phyloP scores from a whole-genome alignment of 2,797 vertebrate genomes.

The Takifugu rubripes region DNA sequence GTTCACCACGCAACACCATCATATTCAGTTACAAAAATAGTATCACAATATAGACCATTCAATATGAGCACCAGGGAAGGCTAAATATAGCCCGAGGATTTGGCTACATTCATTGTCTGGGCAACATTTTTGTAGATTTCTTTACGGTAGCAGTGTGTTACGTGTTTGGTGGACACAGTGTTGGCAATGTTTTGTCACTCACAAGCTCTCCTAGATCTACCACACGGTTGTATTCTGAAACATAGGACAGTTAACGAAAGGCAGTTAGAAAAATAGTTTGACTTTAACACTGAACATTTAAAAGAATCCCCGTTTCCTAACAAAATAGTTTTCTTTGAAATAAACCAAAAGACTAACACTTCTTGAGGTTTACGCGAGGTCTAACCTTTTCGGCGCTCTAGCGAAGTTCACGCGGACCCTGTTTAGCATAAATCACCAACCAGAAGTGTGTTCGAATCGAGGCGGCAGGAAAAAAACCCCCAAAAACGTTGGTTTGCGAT shows the following conservation, averaged over 20 bases:
- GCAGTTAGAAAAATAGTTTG: slow-evolving; percentile 72
- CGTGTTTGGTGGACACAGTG: slow-evolving; percentile 73
- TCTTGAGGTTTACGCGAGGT: slow-evolving; percentile 63
- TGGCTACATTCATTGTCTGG: slow-evolving; percentile 79
- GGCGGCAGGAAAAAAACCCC: not conserved
- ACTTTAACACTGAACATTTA: slow-evolving; percentile 64
- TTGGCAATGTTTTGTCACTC: slow-evolving; percentile 72
- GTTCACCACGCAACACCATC: slow-evolving; percentile 64
- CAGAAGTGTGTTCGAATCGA: slow-evolving; percentile 60
- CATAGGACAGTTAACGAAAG: slow-evolving; percentile 60
- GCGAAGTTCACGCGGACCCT: slow-evolving; percentile 46
- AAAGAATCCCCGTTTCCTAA: slow-evolving; percentile 62
- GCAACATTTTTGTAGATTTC: slow-evolving; percentile 42
- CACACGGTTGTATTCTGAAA: slow-evolving; percentile 62
- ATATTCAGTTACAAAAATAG: slow-evolving; percentile 77
- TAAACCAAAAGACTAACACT: slow-evolving; percentile 14
- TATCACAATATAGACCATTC: slow-evolving; percentile 76
- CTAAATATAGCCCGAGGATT: slow-evolving; percentile 71
- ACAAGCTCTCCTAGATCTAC: slow-evolving; percentile 69
- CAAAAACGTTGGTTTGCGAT: too few relatives aligned
- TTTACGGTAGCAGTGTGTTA: slow-evolving; percentile 52
- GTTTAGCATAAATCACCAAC: slow-evolving; percentile 48
- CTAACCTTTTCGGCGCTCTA: slow-evolving; percentile 38
- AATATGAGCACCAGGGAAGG: slow-evolving; percentile 75
- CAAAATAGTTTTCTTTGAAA: slow-evolving; percentile 73